Percentiles rank a stretch among this genome's conserved stretches.
Evolutionary conservation across 2,113 vertebrate species (phyloP).

Genomic region (Parus major): DNA sequence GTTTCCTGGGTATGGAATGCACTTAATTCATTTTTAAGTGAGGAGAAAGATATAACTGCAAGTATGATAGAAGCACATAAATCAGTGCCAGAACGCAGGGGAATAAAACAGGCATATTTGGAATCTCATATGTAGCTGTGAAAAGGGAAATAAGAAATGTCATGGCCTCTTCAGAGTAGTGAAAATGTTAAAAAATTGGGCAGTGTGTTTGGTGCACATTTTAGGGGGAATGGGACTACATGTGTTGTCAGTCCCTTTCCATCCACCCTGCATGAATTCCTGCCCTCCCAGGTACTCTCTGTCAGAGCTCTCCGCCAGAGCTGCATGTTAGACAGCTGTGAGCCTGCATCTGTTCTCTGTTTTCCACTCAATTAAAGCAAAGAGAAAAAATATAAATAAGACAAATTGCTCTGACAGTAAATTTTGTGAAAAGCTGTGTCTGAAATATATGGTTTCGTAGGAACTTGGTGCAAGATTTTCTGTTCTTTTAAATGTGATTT

Average conservation of each 20-base stretch:
- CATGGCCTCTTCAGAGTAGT: neutral
- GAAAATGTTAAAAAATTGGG: neutral
- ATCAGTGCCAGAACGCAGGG: neutral
- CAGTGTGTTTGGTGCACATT: neutral
- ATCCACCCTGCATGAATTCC: neutral
- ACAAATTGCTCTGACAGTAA: neutral
- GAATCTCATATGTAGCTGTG: neutral
- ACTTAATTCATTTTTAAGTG: constrained; percentile 11
- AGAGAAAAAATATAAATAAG: constrained; percentile 32
- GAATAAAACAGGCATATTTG: neutral
- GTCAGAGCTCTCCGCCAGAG: neutral
- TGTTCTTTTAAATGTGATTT: neutral
- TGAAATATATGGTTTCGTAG: neutral
- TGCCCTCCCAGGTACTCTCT: neutral
- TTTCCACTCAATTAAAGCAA: constrained; percentile 28
- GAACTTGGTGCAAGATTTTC: neutral
- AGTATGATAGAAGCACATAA: neutral
- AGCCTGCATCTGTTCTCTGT: constrained; percentile 34
- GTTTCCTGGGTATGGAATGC: neutral
- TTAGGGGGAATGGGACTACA: neutral
- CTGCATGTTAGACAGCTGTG: neutral
- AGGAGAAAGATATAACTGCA: neutral
- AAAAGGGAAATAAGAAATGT: neutral
- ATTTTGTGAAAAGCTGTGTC: neutral
- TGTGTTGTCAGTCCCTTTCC: neutral